Base-by-base conservation (phyloP, 2,797 vertebrate species). In the Nyctibius grandis region DNA sequence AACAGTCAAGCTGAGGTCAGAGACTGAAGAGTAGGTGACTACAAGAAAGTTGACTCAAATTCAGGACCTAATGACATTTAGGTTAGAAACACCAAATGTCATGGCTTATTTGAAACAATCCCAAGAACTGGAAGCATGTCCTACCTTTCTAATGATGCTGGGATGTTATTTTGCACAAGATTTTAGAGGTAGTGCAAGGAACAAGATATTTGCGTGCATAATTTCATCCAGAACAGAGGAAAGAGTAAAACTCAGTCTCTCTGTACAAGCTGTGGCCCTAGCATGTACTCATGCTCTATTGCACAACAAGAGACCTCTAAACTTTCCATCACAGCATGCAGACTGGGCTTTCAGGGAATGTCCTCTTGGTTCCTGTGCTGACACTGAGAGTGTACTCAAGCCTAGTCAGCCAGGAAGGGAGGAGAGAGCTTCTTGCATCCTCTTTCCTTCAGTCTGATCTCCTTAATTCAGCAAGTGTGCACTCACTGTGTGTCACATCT, bases 21-120 rank as follows among this genome's bases (percentile, higher is more conserved):
- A 26, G 36, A n/a, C 11, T 45, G 60, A 89, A 51, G 26, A 77
- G 17, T 1, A 54, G 22, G 20, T 0, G 0, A 29, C 17, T 54
- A 11, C 14, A 33, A 61, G 31, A 19, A 54, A 83, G 6, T 6
- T 63, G 34, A 48, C 14, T 54, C 15, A 29, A 38, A 45, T 9
- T 65, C 51, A 91, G 42, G 21, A 59, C 16, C 14, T 59, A 75
- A 33, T 0, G 11, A 12, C 26, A 53, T 65, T 78, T 53, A 28
- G 12, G 34, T 40, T 50, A 68, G 20, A 44, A 29, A 45, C 18
- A 60, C 8, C 14, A 63, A 80, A 74, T 59, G 8, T 18, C 29
- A 9, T 15, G 18, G n/a, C 11, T 47, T 64, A 14, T 63, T 70
- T 53, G 42, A 78, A 68, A 79, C 21, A 67, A 53, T 31, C 33